A percentile compares a stretch with the other conserved stretches of the same genome.
Conservation (phyloP, 2,888 invertebrate species). For the Hypena proboscidalis region DNA sequence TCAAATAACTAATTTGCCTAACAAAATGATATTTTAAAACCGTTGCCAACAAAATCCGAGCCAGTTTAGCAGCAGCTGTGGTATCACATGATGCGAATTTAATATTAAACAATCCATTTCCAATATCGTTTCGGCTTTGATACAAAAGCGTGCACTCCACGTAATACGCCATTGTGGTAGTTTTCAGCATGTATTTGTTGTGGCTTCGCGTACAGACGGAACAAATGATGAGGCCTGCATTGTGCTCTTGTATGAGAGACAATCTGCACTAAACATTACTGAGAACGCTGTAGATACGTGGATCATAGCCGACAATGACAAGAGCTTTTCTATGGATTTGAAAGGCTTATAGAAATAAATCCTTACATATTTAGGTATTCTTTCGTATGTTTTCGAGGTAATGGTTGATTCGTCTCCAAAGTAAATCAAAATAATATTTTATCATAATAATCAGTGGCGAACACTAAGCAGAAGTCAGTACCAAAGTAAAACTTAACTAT, state of each 20-base stretch:
- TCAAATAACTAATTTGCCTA: too few relatives aligned
- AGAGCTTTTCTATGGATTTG: conserved; percentile 1
- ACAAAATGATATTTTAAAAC: too few relatives aligned
- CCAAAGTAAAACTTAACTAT: too few relatives aligned
- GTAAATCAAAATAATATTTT: too few relatives aligned
- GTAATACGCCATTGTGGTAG: conserved; percentile 53
- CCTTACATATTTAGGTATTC: too few relatives aligned
- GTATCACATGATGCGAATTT: conserved; percentile 8
- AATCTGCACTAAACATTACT: conserved; percentile 55
- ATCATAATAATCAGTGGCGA: too few relatives aligned
- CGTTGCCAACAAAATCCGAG: neutral
- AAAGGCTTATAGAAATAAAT: too few relatives aligned
- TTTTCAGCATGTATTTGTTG: conserved; percentile 48
- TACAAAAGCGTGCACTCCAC: conserved; percentile 50
- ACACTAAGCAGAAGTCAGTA: too few relatives aligned
- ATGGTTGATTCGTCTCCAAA: too few relatives aligned
- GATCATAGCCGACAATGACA: conserved; percentile 19
- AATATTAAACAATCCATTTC: conserved; percentile 23
- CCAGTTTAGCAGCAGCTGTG: neutral
- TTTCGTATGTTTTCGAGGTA: too few relatives aligned
- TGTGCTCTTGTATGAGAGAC: conserved; percentile 53
- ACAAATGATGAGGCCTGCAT: conserved; percentile 63
- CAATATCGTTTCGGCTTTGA: conserved; percentile 28
- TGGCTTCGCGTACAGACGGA: conserved; percentile 38
- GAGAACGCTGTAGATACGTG: conserved; percentile 19